Evolutionary conservation across 2,888 invertebrate genomes (phyloP).

Genomic region (Orchesellides sinensis): DNA sequence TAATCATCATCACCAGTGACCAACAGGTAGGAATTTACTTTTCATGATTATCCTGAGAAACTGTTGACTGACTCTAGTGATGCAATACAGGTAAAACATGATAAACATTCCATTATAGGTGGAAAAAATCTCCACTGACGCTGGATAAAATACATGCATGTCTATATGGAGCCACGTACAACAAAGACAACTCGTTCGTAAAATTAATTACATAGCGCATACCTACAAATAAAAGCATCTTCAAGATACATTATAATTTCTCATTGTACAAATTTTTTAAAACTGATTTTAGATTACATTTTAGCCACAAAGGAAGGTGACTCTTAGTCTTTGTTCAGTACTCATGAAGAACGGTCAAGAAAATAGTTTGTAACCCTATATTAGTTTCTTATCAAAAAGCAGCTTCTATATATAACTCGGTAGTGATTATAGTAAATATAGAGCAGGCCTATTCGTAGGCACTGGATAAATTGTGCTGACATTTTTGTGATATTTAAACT

Average conservation of each 20-base stretch:
- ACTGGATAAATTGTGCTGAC: too few relatives aligned
- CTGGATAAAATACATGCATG: too few relatives aligned
- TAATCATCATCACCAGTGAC: constrained; percentile 39
- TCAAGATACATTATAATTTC: not conserved
- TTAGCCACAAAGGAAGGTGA: constrained; percentile 7
- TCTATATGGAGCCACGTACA: not conserved
- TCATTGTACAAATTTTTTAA: not conserved
- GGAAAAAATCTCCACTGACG: too few relatives aligned
- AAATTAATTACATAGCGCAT: too few relatives aligned
- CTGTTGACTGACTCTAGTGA: not conserved
- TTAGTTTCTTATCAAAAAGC: not conserved
- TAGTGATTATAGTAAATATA: too few relatives aligned
- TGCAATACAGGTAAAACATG: constrained; percentile 46
- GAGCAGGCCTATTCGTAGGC: too few relatives aligned
- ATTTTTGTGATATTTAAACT: not conserved
- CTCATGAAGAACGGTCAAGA: constrained; percentile 22
- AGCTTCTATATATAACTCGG: too few relatives aligned
- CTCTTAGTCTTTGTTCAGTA: constrained; percentile 32
- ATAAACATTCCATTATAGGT: not conserved
- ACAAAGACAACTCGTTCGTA: constrained; percentile 3
- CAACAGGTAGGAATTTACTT: constrained; percentile 16
- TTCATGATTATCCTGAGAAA: not conserved
- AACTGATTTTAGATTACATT: not conserved
- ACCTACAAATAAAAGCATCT: too few relatives aligned
- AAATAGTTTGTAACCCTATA: not conserved